These are phyloP conservation scores for Graptemys geographica DNA, from an alignment of 2,797 vertebrate species.

Conservation along the genomic window DNA sequence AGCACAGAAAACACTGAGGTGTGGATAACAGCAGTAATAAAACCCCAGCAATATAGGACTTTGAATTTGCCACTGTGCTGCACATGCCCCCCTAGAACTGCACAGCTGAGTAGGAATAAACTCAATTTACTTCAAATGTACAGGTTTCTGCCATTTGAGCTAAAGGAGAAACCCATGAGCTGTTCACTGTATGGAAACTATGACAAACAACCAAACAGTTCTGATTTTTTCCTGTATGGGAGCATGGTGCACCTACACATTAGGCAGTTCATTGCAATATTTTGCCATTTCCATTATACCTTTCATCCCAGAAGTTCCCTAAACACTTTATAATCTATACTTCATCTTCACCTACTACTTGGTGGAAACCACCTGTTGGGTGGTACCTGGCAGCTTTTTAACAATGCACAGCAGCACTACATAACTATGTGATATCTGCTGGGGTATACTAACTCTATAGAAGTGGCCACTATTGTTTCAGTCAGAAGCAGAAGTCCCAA, in stretches of 20 bases:
- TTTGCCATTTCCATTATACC: background rate
- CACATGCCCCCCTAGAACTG: background rate
- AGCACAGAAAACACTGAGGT: no score
- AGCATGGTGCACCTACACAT: background rate
- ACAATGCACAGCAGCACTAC: background rate
- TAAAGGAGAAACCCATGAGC: background rate
- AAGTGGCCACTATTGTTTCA: background rate
- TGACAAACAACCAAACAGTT: background rate
- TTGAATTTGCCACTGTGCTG: no score
- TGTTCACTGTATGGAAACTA: background rate
- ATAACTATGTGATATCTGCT: background rate
- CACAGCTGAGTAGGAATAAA: background rate
- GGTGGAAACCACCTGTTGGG: background rate
- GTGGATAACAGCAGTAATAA: no score
- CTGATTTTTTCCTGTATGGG: background rate
- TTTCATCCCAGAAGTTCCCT: background rate
- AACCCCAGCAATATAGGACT: no score
- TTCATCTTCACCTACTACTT: fast-evolving
- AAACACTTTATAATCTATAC: background rate
- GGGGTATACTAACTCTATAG: background rate
- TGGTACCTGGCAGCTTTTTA: background rate
- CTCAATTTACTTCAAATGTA: background rate
- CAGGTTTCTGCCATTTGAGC: background rate
- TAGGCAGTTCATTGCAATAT: background rate
- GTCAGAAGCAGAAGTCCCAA: background rate